Percentiles rank a stretch among this genome's conserved stretches.
phyloP scores from a whole-genome alignment of 2,113 vertebrate species.

The Entelurus aequoreus region DNA sequence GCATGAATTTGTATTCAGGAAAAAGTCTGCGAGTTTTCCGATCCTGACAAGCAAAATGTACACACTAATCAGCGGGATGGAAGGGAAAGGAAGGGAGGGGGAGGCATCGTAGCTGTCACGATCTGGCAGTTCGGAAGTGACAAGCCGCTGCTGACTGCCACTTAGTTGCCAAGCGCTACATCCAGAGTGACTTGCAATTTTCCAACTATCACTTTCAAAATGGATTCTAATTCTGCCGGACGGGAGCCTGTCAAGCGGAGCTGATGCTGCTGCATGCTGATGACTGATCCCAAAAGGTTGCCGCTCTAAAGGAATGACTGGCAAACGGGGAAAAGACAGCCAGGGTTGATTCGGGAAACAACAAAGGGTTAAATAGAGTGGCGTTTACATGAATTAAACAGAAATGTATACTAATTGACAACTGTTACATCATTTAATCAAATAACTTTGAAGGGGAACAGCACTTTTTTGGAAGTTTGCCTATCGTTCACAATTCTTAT shows the following conservation, averaged over 20 bases:
- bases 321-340: slow-evolving; percentile 13
- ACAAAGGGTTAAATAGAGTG: not conserved
- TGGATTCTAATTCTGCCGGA: slow-evolving; percentile 66
- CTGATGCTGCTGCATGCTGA: slow-evolving; percentile 32
- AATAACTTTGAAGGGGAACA: too few relatives aligned
- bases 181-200: slow-evolving; percentile 73
- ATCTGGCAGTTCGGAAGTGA: slow-evolving; percentile 59
- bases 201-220: slow-evolving; percentile 72
- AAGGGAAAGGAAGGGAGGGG: slow-evolving; percentile 26
- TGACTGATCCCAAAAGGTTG: slow-evolving; percentile 48
- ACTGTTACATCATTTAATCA: too few relatives aligned
- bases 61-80: slow-evolving; percentile 53
- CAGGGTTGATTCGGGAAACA: slow-evolving; percentile 12
- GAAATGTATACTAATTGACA: too few relatives aligned
- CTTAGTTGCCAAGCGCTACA: slow-evolving; percentile 59
- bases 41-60: slow-evolving; percentile 55
- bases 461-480: too few relatives aligned
- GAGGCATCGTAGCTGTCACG: slow-evolving; percentile 64
- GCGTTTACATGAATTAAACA: not conserved
- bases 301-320: slow-evolving; percentile 32
- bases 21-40: not conserved
- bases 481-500: too few relatives aligned
- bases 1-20: not conserved
- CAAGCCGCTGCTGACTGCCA: slow-evolving; percentile 62
- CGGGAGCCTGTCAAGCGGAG: slow-evolving; percentile 56